Base-by-base conservation (phyloP, 2,797 vertebrate species). In the Oryzias dopingdopingensis region DNA sequence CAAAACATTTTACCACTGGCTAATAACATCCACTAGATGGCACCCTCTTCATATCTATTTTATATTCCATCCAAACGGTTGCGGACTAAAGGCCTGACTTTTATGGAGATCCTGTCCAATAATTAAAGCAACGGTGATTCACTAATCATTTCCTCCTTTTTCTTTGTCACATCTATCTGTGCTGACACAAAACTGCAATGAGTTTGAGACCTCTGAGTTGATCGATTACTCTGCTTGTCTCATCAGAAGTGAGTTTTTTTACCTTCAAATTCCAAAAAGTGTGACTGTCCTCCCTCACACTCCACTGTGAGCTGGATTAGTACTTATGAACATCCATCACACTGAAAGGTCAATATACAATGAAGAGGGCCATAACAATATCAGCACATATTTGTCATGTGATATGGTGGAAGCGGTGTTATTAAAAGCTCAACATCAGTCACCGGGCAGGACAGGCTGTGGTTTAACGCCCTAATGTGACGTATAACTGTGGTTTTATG, bases 341-440 rank as follows among this genome's bases (percentile, higher is more conserved):
- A 42, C 40, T 63, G 61, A 88, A 86, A 86, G 82, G 84, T 86
- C 86, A 86, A 68, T 77, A 77, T 62, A 52, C 59, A 71, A 69
- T 66, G 65, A 84, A 83, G 83, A 70, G 65, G 69, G 48, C 65
- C 60, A 53, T 61, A 69, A 73, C 73, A 82, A 77, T 75, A 83
- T 80, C 65, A 64, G 54, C 47, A 46, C n/a, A 71, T 77, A 82
- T 85, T 59, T 78, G 67, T 82, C 74, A 74, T 80, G 62, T 72
- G 66, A 79, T 59, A 68, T 12, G 46, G 24, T 14, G 37, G 46
- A 55, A 65, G 62, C 56, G 44, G 62, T 24, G 54, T 61, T 71
- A 77, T 74, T 67, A 67, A 85, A 83, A 76, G 69, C 67, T 43
- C 61, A 42, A 37, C 62, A 71, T 81, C 69, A 59, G 51, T 74